Base-by-base conservation (phyloP, 1,140 invertebrate genomes). In the Lepidurus couesii region DNA sequence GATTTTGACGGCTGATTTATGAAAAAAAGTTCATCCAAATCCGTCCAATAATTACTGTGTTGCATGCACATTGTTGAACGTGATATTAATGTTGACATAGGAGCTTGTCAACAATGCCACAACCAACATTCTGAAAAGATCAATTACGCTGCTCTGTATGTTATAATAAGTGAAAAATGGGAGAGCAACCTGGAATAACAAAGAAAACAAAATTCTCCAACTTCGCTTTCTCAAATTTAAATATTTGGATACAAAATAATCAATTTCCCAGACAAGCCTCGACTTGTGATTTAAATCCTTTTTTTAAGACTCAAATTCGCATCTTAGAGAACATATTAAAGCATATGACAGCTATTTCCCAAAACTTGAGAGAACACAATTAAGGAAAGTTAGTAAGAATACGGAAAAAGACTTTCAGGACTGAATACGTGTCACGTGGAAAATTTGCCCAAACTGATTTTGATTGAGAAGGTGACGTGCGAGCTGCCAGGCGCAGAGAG, bases 81-180 rank as follows among this genome's bases (percentile, higher is more conserved):
- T 47, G 45, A 47, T 47, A 47, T 47, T 47, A 47, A 65, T 65
- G 53, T 65, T 65, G 53, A 65, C 53, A 65, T 65, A n/a, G 13
- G 53, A 65, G 53, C 16, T 65, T 65, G 53, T 65, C 53, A 65
- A 65, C 53, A 65, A 21, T 65, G 53, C 53, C 53, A 65, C 1
- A 65, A 65, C 53, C 53, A 65, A 65, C 53, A 65, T 65, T 7
- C 53, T n/a, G 53, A 65, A 65, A 65, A 65, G n/a, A 65, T 65
- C 8, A 16, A 65, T 65, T 65, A 65, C n/a, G 53, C 13, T n/a
- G n/a, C 53, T 65, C 16, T 65, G 53, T 16, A 65, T 65, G 53
- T 7, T 21, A n/a, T 21, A 65, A 65, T 65, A 65, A 65, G 53
- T 7, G 53, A 65, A 13, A n/a, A 21, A 16, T 65, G 21, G 21